These are phyloP conservation scores for Gymnarchus niloticus DNA, from an alignment of 2,113 vertebrate genomes.

Conservation along the genomic window DNA sequence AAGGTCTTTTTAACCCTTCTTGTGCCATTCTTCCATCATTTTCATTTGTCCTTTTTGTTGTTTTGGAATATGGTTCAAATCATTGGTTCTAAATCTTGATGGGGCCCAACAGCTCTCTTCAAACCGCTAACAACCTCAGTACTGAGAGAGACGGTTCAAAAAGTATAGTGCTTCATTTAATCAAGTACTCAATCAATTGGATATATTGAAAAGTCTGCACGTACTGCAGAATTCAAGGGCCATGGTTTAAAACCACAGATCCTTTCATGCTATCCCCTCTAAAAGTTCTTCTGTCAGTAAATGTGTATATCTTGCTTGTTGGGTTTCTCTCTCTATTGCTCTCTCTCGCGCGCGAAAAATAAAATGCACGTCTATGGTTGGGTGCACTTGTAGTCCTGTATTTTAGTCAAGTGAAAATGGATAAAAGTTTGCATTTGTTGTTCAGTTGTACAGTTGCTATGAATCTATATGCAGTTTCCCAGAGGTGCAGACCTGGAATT, in stretches of 20 bases:
- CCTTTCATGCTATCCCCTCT: background rate
- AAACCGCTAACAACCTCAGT: slow-evolving; percentile 5
- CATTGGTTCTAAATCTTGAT: background rate
- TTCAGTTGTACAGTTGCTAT: slow-evolving; percentile 14
- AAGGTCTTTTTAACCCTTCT: background rate
- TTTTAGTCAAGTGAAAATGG: slow-evolving; percentile 17
- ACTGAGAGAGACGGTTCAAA: background rate
- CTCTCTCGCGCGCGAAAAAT: background rate
- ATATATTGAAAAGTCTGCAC: background rate
- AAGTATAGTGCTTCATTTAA: background rate
- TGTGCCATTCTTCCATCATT: background rate
- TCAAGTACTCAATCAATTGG: background rate
- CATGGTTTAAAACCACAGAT: background rate
- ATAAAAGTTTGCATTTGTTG: slow-evolving; percentile 19
- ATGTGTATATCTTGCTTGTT: slow-evolving; percentile 1
- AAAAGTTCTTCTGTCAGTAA: background rate
- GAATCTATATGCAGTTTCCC: background rate
- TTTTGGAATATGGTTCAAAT: background rate
- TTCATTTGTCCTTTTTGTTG: background rate
- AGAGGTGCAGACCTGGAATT: background rate
- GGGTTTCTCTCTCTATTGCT: background rate
- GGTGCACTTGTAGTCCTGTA: slow-evolving; percentile 9
- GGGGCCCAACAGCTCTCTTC: background rate
- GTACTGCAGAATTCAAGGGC: background rate
- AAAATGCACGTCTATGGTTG: slow-evolving; percentile 8